Conservation (phyloP, 2,113 vertebrate genomes). For the Neolamprologus falcicula region DNA sequence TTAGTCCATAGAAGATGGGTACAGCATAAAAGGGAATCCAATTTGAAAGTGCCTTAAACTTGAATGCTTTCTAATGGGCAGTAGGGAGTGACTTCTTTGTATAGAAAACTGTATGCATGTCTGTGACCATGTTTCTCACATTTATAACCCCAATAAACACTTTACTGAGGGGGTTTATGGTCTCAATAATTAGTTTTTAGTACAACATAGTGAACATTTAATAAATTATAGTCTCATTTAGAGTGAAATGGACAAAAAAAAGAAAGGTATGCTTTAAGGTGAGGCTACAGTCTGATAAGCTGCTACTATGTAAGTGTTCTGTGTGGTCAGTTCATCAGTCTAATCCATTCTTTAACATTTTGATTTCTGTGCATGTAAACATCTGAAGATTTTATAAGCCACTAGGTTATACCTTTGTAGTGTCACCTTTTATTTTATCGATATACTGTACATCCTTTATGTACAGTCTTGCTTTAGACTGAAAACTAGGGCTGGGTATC, state of each 20-base stretch:
- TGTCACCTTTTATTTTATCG: accelerated
- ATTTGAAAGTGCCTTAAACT: not conserved
- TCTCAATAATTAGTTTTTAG: not conserved
- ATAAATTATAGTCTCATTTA: not conserved
- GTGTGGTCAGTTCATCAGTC: not conserved
- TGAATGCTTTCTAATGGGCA: not conserved
- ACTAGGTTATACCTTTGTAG: not conserved
- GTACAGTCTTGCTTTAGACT: not conserved
- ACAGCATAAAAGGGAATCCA: not conserved
- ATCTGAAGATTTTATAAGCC: not conserved
- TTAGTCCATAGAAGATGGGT: not conserved
- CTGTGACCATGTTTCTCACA: not conserved
- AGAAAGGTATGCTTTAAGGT: not conserved
- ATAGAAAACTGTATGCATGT: not conserved
- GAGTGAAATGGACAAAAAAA: not conserved
- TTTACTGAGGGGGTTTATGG: accelerated
- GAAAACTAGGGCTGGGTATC: not conserved
- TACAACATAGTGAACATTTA: not conserved
- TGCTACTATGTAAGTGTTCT: not conserved
- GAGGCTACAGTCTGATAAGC: not conserved
- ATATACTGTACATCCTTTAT: not conserved
- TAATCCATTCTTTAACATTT: not conserved
- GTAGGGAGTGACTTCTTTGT: not conserved
- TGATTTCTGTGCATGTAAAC: not conserved
- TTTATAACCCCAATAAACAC: not conserved